Conservation (phyloP, 64 coral and sea anemone species). For the Pachyseris speciosa region DNA sequence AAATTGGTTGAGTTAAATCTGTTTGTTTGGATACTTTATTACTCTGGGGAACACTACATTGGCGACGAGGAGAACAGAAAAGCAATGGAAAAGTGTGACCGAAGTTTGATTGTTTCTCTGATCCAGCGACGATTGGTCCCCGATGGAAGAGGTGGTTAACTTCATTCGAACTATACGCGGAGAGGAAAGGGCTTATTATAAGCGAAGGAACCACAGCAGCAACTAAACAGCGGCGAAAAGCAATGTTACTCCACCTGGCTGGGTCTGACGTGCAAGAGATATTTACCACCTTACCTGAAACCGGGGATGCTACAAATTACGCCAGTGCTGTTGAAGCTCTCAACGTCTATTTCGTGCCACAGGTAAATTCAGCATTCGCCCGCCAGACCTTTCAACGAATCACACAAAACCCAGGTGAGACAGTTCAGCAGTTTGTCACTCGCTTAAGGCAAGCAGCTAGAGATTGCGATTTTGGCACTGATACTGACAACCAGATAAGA, state of each 20-base stretch:
- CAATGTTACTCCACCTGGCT: background rate
- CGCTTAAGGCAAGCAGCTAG: background rate
- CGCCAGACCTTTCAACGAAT: background rate
- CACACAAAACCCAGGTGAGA: background rate
- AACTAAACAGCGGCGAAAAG: slow-evolving; percentile 22
- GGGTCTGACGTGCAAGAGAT: slow-evolving; percentile 35
- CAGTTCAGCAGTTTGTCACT: slow-evolving; percentile 52
- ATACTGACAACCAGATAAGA: slow-evolving; percentile 33
- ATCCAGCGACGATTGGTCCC: too few relatives aligned
- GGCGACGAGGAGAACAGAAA: slow-evolving; percentile 57
- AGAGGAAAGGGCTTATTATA: slow-evolving; percentile 46
- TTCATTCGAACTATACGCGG: slow-evolving; percentile 45
- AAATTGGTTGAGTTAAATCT: slow-evolving; percentile 12
- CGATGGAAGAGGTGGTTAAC: slow-evolving; percentile 45
- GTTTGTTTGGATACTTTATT: slow-evolving; percentile 1
- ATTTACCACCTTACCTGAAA: slow-evolving; percentile 15
- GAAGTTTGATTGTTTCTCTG: too few relatives aligned
- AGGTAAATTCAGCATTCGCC: slow-evolving; percentile 15
- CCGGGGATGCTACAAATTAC: slow-evolving; percentile 23
- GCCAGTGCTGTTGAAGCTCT: slow-evolving; percentile 10
- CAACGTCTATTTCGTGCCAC: slow-evolving; percentile 10
- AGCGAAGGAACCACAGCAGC: background rate
- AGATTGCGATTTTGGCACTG: slow-evolving; percentile 54
- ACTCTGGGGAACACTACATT: slow-evolving; percentile 42
- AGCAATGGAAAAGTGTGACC: background rate